Evolutionary conservation across 2,113 vertebrate genomes (phyloP).

Genomic region (Romanogobio albipinnatus): DNA sequence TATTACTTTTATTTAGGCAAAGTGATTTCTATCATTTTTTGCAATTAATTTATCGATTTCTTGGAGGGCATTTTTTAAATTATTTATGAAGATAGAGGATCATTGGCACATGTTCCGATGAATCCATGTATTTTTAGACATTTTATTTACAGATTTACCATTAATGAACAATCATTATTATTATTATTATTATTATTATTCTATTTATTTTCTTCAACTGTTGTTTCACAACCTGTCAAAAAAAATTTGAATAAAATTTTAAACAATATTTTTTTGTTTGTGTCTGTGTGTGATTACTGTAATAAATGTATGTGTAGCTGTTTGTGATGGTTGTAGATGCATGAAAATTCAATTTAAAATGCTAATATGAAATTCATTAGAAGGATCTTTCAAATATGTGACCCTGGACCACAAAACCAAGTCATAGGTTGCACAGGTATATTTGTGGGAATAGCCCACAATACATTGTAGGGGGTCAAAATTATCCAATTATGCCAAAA

Average conservation of each 20-base stretch:
- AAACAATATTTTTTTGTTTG: conserved; percentile 61
- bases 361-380: too few relatives aligned
- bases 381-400: too few relatives aligned
- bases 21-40: conserved; percentile 65
- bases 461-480: too few relatives aligned
- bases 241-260: conserved; percentile 81
- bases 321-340: too few relatives aligned
- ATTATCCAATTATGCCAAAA: too few relatives aligned
- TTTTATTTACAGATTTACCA: conserved; percentile 79
- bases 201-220: conserved; percentile 81
- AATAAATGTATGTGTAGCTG: neutral
- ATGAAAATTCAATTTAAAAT: neutral
- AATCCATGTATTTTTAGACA: conserved; percentile 77
- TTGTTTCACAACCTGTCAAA: conserved; percentile 81
- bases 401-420: too few relatives aligned
- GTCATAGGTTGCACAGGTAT: too few relatives aligned
- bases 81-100: conserved; percentile 71
- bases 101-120: conserved; percentile 68
- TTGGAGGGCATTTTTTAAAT: conserved; percentile 63
- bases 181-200: conserved; percentile 63
- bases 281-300: conserved; percentile 25
- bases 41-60: conserved; percentile 56
- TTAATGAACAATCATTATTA: conserved; percentile 57
- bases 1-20: conserved; percentile 50
- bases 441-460: too few relatives aligned